A percentile compares a stretch with the other conserved stretches of the same genome.
Conservation (phyloP, 2,888 invertebrate species). For the Brachypalpus laphriformis region DNA sequence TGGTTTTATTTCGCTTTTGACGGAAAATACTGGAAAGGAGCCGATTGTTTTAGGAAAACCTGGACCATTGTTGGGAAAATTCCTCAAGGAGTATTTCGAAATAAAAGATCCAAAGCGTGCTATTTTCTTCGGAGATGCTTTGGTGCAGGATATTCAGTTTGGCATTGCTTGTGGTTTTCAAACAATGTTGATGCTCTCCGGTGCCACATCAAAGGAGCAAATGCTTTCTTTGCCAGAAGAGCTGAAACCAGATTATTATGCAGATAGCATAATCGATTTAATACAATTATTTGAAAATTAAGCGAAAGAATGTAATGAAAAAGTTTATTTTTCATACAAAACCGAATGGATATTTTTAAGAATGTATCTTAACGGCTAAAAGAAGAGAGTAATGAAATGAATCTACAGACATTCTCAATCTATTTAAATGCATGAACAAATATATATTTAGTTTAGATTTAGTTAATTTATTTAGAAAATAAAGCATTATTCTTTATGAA, state of each 20-base stretch:
- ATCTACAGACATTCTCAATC: not conserved
- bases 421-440: slow-evolving; percentile 7
- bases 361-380: slow-evolving; percentile 22
- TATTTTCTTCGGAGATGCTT: slow-evolving; percentile 93
- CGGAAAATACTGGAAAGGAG: slow-evolving; percentile 78
- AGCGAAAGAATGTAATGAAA: not conserved
- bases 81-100: slow-evolving; percentile 79
- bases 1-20: slow-evolving; percentile 77
- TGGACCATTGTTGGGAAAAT: slow-evolving; percentile 79
- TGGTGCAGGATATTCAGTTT: slow-evolving; percentile 90
- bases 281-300: slow-evolving; percentile 75
- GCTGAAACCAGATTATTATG: slow-evolving; percentile 79
- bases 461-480: slow-evolving; percentile 44
- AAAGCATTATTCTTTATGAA: slow-evolving; percentile 1
- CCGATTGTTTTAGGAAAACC: slow-evolving; percentile 83
- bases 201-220: slow-evolving; percentile 77
- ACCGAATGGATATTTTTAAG: slow-evolving; percentile 28
- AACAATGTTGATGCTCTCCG: slow-evolving; percentile 88
- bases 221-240: slow-evolving; percentile 77
- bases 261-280: slow-evolving; percentile 79
- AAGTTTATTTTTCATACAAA: slow-evolving; percentile 51
- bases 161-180: slow-evolving; percentile 88
- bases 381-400: not conserved
- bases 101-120: slow-evolving; percentile 86
- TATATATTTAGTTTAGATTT: slow-evolving; percentile 27